Evolutionary conservation across 2,888 invertebrate species (phyloP), one percentile per base, ranked within the genome.

Genomic region (Drosophila rubida): DNA sequence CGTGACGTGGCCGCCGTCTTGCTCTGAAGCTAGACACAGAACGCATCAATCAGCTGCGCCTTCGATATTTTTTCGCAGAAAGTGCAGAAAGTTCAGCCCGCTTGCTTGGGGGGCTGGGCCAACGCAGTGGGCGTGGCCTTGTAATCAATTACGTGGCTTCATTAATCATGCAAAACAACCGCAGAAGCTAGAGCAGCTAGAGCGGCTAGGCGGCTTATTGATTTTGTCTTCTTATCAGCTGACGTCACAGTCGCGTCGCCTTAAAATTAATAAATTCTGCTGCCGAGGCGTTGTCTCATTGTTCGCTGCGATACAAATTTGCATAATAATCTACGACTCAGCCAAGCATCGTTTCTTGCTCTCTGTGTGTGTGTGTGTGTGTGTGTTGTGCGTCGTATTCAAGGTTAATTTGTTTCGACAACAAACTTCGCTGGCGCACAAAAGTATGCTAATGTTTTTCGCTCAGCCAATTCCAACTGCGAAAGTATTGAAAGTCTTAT

Each of bases 101-200:
- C n/a, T n/a, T n/a, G n/a, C n/a, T n/a, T n/a, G 35, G 19, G 13
- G 7, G 19, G 35, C 4, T 9, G 25, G 37, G 23, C 13, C 39
- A 48, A 7, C 48, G 48, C 39, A 48, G 41, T 48, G 44, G 59
- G 41, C 62, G 75, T 71, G 73, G 67, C 66, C 75, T 35, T 78
- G 67, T 80, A 81, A 87, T 85, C 87, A 85, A 87, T 85, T 87
- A 85, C 70, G 64, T 75, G 74, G 75, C 72, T 87, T 82, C 85
- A 85, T 85, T 85, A 87, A 85, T 85, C 85, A 87, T 87, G 85
- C 87, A 87, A 75, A 85, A 87, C 84, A 81, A 68, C 69, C 69
- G 39, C 64, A 62, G 49, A 49, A 69, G 62, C 64, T 30, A 30
- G 41, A 30, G 30, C 44, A 41, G 62, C 64, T 30, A 30, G 41